Evolutionary conservation across 2,888 invertebrate genomes (phyloP), one percentile per base, ranked within the genome.

Genomic region (Temnothorax rugatulus): DNA sequence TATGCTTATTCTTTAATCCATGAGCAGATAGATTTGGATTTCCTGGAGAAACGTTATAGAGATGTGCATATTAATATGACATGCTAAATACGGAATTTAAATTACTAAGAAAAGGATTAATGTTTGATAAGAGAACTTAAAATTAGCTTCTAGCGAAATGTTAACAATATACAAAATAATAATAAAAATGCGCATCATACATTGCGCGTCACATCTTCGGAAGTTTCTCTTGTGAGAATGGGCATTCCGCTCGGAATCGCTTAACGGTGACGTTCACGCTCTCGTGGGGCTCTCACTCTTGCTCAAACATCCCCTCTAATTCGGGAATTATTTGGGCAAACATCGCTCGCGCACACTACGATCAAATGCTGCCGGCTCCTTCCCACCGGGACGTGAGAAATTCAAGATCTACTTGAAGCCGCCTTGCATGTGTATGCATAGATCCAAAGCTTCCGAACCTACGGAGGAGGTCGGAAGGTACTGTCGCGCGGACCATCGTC

Each of bases 261-360:
- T 52, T 76, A 66, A 66, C 75, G 34, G 63, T 29, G 50, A 66
- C 41, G 68, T 44, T 68, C 52, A 54, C 52, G 57, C 29, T 57
- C 79, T 71, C 79, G 21, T 29, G 82, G 69, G 74, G 77, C 66
- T 85, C 71, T 85, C 85, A 61, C 77, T 77, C 81, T 84, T 85
- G 54, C 71, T 84, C 89, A 87, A 91, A 90, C 88, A 88, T 68
- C 64, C 86, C 84, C 83, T 88, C 91, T 92, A 91, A 92, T 91
- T 91, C 91, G 90, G 91, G 91, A 92, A 92, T 92, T 92, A 91
- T 91, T 92, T 91, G 86, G 83, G 88, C 88, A 92, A 92, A 92
- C 91, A 92, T 54, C 71, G 75, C 73, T 86, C 21, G 52, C 25
- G 38, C 29, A 77, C 73, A 71, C 79, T 61, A 81, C 84, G 87